Base-by-base conservation (phyloP, 2,888 invertebrate species). In the Drosophila aldrichi region DNA sequence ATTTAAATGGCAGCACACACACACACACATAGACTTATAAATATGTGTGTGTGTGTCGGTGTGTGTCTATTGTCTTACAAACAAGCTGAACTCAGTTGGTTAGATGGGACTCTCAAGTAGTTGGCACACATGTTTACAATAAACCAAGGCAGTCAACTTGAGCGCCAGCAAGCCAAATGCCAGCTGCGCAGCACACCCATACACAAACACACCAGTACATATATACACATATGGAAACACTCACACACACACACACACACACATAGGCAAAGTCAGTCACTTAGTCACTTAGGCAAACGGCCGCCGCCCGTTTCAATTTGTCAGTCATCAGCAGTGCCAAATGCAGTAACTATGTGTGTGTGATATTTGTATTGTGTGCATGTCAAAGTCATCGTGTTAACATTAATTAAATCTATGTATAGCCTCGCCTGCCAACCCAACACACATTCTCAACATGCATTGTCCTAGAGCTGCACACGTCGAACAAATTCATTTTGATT, bases 361-460 rank as follows among this genome's bases (percentile, higher is more conserved):
- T 70, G 70, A 69, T 79, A 74, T 79, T 79, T 85, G 82, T 74
- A 82, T 87, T 87, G 82, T 83, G 72, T 76, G 88, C 83, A 70
- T 85, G 88, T 83, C 85, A 88, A 79, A 86, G 84, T 83, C 85
- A 71, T 85, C 88, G 87, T 88, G 85, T 88, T 88, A 88, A 86
- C 89, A 88, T 86, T 86, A 88, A 88, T 86, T 88, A 86, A 86
- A 86, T 86, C 87, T 75, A 86, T 66, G 59, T 58, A 58, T 79
- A 70, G 80, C 66, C 68, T 78, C 67, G 65, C 73, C 77, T 71
- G 74, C 51, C 63, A 46, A 10, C 34, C 34, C 44, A 57, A 38
- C 48, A 46, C 48, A 46, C 46, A 67, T 79, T 69, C 64, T 38
- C 44, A 48, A 66, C 32, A 61, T 73, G 70, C 62, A 79, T 79